Evolutionary conservation across 2,113 vertebrate species (phyloP).

Genomic region (Menidia beryllina): DNA sequence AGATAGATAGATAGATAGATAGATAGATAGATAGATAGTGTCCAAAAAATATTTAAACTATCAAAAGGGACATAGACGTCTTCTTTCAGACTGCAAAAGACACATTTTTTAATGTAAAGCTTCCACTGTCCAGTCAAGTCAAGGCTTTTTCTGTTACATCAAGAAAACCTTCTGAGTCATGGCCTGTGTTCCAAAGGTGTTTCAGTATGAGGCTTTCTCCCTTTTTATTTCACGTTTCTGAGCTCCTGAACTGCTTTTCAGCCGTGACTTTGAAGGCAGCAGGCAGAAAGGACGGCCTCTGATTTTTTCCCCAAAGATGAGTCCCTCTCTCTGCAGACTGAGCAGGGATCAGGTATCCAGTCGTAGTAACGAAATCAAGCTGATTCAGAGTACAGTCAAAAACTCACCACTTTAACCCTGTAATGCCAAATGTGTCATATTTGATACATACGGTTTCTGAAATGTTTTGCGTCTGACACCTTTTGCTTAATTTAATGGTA

Average conservation of each 20-base stretch:
- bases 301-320: conserved; percentile 73
- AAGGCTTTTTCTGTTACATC: conserved; percentile 44
- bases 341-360: conserved; percentile 63
- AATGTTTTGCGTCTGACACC: too few relatives aligned
- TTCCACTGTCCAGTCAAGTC: conserved; percentile 37
- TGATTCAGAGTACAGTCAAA: conserved; percentile 34
- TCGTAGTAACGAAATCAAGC: conserved; percentile 58
- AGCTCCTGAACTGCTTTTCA: conserved; percentile 74
- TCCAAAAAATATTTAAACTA: too few relatives aligned
- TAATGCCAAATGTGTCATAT: too few relatives aligned
- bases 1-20: too few relatives aligned
- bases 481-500: too few relatives aligned
- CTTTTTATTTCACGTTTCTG: conserved; percentile 76
- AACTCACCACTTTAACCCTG: not conserved
- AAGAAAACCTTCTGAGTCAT: conserved; percentile 9
- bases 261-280: conserved; percentile 75
- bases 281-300: conserved; percentile 69
- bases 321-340: conserved; percentile 57
- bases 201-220: conserved; percentile 53
- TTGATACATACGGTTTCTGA: too few relatives aligned
- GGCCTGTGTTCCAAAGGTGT: conserved; percentile 45
- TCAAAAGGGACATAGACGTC: too few relatives aligned
- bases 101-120: conserved; percentile 19
- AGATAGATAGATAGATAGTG: too few relatives aligned
- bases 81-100: too few relatives aligned